phyloP scores from a whole-genome alignment of 2,888 invertebrate species.

The Sympetrum striolatum region DNA sequence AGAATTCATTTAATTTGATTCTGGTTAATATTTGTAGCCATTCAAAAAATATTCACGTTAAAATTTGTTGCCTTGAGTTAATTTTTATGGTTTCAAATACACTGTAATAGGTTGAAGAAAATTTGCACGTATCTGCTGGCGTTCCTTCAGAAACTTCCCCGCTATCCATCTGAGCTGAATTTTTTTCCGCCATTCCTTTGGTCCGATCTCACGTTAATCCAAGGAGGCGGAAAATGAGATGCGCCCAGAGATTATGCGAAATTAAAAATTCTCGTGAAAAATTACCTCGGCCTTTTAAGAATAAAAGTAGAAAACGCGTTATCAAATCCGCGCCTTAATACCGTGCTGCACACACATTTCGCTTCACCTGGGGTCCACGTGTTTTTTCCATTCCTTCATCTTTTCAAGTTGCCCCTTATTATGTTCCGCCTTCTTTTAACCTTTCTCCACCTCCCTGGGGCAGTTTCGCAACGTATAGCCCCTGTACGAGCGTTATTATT shows the following conservation, averaged over 20 bases:
- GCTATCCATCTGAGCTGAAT: neutral
- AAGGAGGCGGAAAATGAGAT: conserved; percentile 10
- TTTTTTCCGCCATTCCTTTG: neutral
- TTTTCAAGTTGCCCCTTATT: neutral
- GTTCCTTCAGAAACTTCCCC: neutral
- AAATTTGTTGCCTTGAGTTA: no score
- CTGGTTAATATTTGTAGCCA: no score
- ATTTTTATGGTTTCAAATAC: no score
- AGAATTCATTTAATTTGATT: no score
- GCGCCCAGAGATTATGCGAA: neutral
- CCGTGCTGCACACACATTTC: neutral
- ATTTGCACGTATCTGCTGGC: neutral
- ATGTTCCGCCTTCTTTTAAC: neutral
- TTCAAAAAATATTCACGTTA: no score
- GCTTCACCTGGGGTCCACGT: conserved; percentile 9
- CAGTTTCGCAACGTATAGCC: neutral
- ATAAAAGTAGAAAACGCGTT: neutral
- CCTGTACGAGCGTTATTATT: neutral
- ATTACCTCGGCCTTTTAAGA: neutral
- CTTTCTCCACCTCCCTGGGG: neutral
- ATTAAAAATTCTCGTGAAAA: conserved; percentile 17
- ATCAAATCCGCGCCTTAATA: conserved; percentile 25
- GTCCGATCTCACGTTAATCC: neutral
- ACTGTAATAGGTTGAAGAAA: no score
- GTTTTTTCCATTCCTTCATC: neutral